A percentile compares a stretch with the other conserved stretches of the same genome.
Evolutionary conservation across 2,113 vertebrate genomes (phyloP).

Genomic region (Phylloscopus trochiloides): DNA sequence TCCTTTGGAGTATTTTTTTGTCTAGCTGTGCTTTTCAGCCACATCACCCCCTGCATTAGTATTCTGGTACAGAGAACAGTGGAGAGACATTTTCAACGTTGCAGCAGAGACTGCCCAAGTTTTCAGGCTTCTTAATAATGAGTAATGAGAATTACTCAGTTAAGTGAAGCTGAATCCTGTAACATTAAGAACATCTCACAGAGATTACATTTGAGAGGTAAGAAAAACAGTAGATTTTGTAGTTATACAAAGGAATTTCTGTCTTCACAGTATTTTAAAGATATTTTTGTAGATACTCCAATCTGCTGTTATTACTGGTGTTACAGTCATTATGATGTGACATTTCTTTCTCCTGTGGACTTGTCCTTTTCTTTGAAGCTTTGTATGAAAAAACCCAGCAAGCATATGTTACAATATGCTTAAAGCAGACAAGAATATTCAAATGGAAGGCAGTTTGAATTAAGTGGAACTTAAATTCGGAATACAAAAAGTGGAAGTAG

Average conservation of each 20-base stretch:
- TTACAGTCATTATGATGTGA: not conserved
- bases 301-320: not conserved
- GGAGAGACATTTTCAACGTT: not conserved
- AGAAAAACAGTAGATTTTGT: not conserved
- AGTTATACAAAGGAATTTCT: not conserved
- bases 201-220: not conserved
- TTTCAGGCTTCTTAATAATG: not conserved
- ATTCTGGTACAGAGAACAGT: not conserved
- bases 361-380: not conserved
- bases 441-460: not conserved
- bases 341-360: not conserved
- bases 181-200: not conserved
- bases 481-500: not conserved
- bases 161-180: not conserved
- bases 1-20: not conserved
- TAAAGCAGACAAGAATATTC: not conserved
- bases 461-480: not conserved
- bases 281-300: not conserved
- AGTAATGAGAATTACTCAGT: not conserved
- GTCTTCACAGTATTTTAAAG: not conserved
- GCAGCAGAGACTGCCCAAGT: not conserved
- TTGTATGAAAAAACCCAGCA: not conserved
- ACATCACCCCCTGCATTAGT: slow-evolving; percentile 1
- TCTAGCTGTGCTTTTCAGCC: not conserved
- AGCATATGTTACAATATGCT: not conserved